phyloP scores from a whole-genome alignment of 2,113 vertebrate species.

The Melanerpes formicivorus region DNA sequence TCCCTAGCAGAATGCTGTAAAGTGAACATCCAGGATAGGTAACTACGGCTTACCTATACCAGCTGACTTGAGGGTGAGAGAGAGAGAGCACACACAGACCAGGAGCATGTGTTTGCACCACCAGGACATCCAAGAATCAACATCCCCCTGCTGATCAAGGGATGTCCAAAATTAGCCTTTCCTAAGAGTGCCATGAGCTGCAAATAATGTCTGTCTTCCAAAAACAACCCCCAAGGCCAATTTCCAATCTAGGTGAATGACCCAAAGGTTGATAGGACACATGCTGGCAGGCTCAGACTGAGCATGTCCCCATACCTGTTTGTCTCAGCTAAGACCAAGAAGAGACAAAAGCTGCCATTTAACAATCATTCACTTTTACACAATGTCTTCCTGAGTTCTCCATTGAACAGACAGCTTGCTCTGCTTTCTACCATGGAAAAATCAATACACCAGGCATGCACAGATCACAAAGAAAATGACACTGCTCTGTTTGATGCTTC shows the following conservation, averaged over 20 bases:
- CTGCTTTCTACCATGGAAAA: neutral
- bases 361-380: neutral
- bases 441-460: neutral
- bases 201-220: neutral
- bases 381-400: neutral
- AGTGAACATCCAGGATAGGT: neutral
- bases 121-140: neutral
- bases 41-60: neutral
- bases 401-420: neutral
- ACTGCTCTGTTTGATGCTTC: neutral
- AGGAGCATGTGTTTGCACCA: neutral
- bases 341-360: neutral
- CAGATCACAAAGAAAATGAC: neutral
- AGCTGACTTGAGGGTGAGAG: neutral
- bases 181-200: neutral
- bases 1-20: neutral
- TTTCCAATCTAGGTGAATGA: neutral
- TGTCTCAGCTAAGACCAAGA: neutral
- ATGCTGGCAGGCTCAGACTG: neutral
- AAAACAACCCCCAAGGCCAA: neutral
- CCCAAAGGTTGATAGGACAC: neutral
- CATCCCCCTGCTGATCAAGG: neutral
- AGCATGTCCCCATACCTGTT: neutral
- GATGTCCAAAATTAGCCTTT: neutral
- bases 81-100: neutral